A percentile compares a stretch with the other conserved stretches of the same genome.
phyloP scores from a whole-genome alignment of 2,797 vertebrate genomes.

The Premnoplex brunnescens region DNA sequence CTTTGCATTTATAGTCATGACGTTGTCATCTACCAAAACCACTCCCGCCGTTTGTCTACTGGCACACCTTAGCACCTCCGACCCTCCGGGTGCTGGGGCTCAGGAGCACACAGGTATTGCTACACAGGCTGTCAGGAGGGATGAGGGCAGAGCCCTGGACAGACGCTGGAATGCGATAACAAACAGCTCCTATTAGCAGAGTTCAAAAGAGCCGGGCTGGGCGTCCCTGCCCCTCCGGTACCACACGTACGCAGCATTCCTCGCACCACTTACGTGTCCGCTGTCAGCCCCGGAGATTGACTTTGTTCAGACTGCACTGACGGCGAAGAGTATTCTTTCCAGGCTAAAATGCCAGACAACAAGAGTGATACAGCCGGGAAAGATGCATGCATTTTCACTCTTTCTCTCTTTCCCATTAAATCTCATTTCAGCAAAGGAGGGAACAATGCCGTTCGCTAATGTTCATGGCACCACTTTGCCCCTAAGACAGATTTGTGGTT shows the following conservation, averaged over 20 bases:
- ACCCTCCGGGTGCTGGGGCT: neutral
- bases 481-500: neutral
- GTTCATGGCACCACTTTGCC: neutral
- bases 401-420: neutral
- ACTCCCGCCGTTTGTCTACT: neutral
- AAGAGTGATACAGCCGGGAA: neutral
- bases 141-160: neutral
- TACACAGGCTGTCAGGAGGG: neutral
- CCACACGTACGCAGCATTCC: constrained; percentile 46
- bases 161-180: neutral
- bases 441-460: neutral
- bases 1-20: neutral
- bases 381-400: neutral
- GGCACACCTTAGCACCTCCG: neutral
- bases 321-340: neutral
- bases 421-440: neutral
- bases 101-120: neutral
- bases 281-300: neutral
- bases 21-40: neutral
- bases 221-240: neutral
- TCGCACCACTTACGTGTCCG: neutral
- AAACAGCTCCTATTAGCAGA: neutral
- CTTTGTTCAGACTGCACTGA: neutral
- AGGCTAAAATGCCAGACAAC: neutral
- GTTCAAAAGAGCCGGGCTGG: constrained; percentile 8